Percentiles rank a stretch among this genome's conserved stretches.
Evolutionary conservation across 2,888 invertebrate genomes (phyloP).

Genomic region (Sicus ferrugineus): DNA sequence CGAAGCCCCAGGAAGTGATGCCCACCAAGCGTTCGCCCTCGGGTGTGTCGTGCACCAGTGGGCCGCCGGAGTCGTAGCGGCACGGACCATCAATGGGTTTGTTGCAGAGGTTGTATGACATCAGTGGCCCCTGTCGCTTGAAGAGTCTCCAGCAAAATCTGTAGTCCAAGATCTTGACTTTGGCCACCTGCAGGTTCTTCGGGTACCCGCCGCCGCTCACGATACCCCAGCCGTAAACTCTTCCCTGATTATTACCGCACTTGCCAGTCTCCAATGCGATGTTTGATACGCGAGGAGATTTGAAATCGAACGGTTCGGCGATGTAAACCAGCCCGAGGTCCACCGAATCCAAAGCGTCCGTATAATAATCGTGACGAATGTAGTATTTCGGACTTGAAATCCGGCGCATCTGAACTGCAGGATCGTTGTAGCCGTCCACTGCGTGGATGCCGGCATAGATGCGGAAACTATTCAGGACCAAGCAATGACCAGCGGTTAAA

Average conservation of each 20-base stretch:
- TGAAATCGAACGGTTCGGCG: slow-evolving; percentile 49
- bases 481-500: slow-evolving; percentile 63
- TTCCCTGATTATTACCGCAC: not conserved
- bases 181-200: not conserved
- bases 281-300: not conserved
- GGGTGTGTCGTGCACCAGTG: no score
- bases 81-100: slow-evolving; percentile 64
- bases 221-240: not conserved
- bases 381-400: not conserved
- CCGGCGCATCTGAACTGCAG: not conserved
- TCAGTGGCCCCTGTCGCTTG: not conserved
- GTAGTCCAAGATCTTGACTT: not conserved
- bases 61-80: slow-evolving; percentile 62
- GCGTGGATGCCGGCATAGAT: no score
- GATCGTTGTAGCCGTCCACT: not conserved
- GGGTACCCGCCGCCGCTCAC: not conserved
- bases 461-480: slow-evolving; percentile 38
- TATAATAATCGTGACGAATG: slow-evolving; percentile 54
- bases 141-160: not conserved
- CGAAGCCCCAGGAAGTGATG: slow-evolving; percentile 66
- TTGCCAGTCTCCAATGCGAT: not conserved
- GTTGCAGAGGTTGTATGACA: not conserved
- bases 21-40: slow-evolving; percentile 57
- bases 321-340: slow-evolving; percentile 67
- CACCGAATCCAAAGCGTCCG: slow-evolving; percentile 58